phyloP scores from a whole-genome alignment of 2,888 invertebrate genomes.

The Chelonus formosanus region DNA sequence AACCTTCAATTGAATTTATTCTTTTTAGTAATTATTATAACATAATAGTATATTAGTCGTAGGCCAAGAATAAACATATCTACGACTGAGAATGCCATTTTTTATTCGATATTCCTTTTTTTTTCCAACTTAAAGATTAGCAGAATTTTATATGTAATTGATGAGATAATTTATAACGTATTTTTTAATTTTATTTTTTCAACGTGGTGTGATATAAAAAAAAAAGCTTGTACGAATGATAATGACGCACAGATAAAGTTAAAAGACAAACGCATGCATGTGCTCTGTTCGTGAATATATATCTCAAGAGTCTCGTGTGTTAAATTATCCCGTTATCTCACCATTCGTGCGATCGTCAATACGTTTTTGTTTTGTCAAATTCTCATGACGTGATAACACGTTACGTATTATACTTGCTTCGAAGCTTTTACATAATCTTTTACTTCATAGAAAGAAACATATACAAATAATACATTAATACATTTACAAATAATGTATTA shows the following conservation, averaged over 20 bases:
- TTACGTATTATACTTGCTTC: constrained; percentile 6
- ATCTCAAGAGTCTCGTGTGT: constrained; percentile 10
- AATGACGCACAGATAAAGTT: constrained; percentile 27
- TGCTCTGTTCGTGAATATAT: constrained; percentile 25
- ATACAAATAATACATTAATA: too few species aligned
- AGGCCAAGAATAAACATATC: constrained; percentile 4
- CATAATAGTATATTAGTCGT: neutral
- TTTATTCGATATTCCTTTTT: too few species aligned
- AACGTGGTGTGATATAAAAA: neutral
- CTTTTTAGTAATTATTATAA: too few species aligned
- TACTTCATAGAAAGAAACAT: neutral
- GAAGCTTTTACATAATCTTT: neutral
- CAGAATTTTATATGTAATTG: too few species aligned
- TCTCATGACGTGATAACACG: constrained; percentile 6
- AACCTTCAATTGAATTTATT: too few species aligned
- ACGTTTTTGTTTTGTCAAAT: constrained; percentile 15
- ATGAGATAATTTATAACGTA: too few species aligned
- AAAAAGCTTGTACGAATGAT: neutral
- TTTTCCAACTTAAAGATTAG: too few species aligned
- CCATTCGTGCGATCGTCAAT: constrained; percentile 5
- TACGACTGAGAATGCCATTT: neutral
- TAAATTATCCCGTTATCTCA: constrained; percentile 27
- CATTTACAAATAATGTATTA: neutral
- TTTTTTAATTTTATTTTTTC: neutral
- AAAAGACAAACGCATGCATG: constrained; percentile 7